Conservation (phyloP, 2,797 vertebrate genomes). For the Bovichtus diacanthus region DNA sequence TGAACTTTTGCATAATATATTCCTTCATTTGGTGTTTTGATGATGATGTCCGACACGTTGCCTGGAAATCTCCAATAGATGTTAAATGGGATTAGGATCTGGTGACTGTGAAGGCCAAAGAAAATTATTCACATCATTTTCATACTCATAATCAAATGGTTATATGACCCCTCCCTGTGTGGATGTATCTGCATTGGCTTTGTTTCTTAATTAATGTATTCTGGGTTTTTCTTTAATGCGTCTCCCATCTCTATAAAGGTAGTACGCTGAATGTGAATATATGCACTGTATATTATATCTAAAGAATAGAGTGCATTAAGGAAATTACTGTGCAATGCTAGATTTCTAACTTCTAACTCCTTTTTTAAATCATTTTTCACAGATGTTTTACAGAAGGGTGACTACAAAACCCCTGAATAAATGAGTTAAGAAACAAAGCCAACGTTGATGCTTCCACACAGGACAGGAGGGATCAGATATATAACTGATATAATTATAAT, state of each 20-base stretch:
- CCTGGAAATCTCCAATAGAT: not conserved
- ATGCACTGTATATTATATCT: not conserved
- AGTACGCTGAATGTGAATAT: not conserved
- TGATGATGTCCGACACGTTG: not conserved
- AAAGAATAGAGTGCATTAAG: not conserved
- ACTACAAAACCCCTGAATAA: not conserved
- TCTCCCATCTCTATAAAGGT: not conserved
- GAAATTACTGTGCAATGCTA: not conserved
- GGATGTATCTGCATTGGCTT: not conserved
- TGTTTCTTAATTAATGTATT: not conserved
- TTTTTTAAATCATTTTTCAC: no score
- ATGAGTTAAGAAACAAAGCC: not conserved
- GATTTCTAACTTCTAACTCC: no score
- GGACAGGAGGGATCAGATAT: not conserved
- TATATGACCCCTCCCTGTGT: not conserved
- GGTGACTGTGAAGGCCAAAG: not conserved
- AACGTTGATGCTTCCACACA: not conserved
- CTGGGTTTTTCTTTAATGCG: not conserved
- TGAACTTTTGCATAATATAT: not conserved
- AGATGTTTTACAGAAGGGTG: not conserved
- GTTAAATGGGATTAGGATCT: not conserved
- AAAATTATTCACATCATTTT: not conserved
- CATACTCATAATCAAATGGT: not conserved
- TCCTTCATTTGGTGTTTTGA: not conserved
- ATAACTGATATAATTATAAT: not conserved